These are phyloP conservation scores for Nibea albiflora DNA, from an alignment of 2,113 vertebrate species.

Conservation along the genomic window DNA sequence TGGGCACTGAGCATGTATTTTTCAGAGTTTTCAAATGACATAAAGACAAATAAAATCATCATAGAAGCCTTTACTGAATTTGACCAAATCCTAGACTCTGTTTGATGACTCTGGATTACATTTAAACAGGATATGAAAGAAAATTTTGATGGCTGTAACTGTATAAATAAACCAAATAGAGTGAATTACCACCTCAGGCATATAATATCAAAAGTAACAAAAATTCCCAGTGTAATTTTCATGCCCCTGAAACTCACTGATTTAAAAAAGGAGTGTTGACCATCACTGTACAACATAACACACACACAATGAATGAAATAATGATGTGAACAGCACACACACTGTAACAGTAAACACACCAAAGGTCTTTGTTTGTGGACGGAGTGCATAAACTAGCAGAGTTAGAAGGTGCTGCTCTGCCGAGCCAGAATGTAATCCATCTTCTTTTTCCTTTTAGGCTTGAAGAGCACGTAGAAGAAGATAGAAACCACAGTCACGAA, in stretches of 20 bases:
- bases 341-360: not conserved
- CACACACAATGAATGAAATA: not conserved
- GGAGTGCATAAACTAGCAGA: not conserved
- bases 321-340: not conserved
- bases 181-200: not conserved
- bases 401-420: constrained; percentile 67
- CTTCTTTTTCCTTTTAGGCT: constrained; percentile 56
- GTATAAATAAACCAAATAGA: not conserved
- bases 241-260: not conserved
- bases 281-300: not conserved
- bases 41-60: not conserved
- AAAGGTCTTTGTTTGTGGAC: not conserved
- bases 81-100: not conserved
- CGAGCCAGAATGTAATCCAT: constrained; percentile 71
- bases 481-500: constrained; percentile 58
- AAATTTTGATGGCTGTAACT: not conserved
- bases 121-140: not conserved
- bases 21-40: not conserved
- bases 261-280: constrained; percentile 2
- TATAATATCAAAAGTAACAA: not conserved
- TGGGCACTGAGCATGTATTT: not conserved
- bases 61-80: not conserved
- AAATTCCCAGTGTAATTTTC: not conserved
- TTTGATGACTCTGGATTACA: not conserved
- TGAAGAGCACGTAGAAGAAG: constrained; percentile 68